Percentiles rank a stretch among this genome's conserved stretches.
Evolutionary conservation across 2,797 vertebrate species (phyloP).

Genomic region (Antrozous pallidus): DNA sequence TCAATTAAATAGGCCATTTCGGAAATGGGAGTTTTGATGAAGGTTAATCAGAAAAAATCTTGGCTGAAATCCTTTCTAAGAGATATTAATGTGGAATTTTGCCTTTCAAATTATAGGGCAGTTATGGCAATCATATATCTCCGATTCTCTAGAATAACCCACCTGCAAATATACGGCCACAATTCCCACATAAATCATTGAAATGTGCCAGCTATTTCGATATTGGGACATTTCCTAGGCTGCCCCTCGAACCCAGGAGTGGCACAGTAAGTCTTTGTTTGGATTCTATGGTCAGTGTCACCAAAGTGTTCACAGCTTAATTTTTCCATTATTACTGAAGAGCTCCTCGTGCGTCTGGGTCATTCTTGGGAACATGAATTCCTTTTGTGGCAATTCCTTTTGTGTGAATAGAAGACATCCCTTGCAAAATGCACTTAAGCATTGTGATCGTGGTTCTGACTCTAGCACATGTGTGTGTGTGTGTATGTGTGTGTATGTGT

Average conservation of each 20-base stretch:
- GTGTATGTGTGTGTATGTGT: background rate
- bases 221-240: slow-evolving; percentile 40
- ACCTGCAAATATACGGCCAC: slow-evolving; percentile 49
- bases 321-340: slow-evolving; percentile 45
- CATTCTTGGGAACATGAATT: slow-evolving; percentile 24
- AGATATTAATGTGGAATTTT: slow-evolving; percentile 61
- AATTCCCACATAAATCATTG: slow-evolving; percentile 66
- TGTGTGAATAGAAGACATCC: background rate
- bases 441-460: background rate
- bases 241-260: slow-evolving; percentile 60
- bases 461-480: background rate
- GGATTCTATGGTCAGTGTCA: slow-evolving; percentile 34
- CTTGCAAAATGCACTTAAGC: background rate
- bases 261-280: slow-evolving; percentile 59
- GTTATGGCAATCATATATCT: slow-evolving; percentile 48
- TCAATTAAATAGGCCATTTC: slow-evolving; percentile 72
- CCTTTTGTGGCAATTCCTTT: slow-evolving; percentile 15
- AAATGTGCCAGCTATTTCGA: slow-evolving; percentile 64
- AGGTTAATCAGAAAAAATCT: slow-evolving; percentile 70
- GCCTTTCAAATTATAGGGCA: slow-evolving; percentile 57
- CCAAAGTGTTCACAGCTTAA: slow-evolving; percentile 10
- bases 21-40: slow-evolving; percentile 61
- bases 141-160: slow-evolving; percentile 64
- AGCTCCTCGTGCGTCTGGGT: slow-evolving; percentile 27
- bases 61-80: slow-evolving; percentile 61